Evolutionary conservation across 2,113 vertebrate species (phyloP).

Genomic region (Petroica traversi): DNA sequence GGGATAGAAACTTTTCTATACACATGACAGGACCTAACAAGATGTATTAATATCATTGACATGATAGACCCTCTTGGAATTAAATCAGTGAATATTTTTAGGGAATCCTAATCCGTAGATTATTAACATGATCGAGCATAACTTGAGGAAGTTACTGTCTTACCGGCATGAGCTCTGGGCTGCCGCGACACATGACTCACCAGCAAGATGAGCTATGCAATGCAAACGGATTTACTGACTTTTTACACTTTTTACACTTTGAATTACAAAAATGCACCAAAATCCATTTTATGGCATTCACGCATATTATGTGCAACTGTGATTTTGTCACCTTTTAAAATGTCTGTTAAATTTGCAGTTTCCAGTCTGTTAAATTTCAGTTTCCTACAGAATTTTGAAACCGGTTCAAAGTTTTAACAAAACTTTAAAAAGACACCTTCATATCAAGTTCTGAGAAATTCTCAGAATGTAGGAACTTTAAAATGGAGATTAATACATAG

Average conservation of each 20-base stretch:
- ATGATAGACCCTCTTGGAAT: background rate
- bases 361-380: too few species aligned
- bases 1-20: background rate
- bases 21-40: background rate
- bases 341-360: background rate
- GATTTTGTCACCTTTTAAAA: background rate
- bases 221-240: background rate
- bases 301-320: fast-evolving
- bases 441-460: background rate
- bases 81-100: slow-evolving; percentile 19
- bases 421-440: background rate
- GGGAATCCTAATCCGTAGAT: slow-evolving; percentile 18
- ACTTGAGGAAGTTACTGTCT: slow-evolving; percentile 6
- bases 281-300: background rate
- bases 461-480: background rate
- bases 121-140: slow-evolving; percentile 31
- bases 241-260: background rate
- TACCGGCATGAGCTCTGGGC: background rate
- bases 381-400: background rate
- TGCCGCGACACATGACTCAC: background rate
- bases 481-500: background rate
- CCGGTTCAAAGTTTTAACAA: background rate
- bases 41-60: background rate
- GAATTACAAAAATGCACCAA: background rate
- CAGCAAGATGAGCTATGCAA: background rate